These are phyloP conservation scores for Idaea dimidiata DNA, from an alignment of 2,888 invertebrate species.

Conservation along the genomic window DNA sequence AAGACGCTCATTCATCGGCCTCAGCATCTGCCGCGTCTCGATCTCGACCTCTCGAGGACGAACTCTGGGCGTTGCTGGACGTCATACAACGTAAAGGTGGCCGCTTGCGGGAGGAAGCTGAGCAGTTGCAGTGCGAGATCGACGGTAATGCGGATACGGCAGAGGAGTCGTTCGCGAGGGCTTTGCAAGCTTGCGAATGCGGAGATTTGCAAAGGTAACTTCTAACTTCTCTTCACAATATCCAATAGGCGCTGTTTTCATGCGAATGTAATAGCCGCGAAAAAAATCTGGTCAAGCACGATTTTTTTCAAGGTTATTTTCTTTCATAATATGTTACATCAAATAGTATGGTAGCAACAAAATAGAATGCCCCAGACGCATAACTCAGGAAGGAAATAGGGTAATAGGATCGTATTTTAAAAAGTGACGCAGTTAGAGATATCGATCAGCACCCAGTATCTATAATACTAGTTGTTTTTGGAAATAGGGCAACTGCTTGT, in stretches of 20 bases:
- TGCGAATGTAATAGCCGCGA: no score
- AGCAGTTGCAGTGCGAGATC: conserved; percentile 81
- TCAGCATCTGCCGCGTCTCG: conserved; percentile 76
- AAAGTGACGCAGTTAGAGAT: neutral
- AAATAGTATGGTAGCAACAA: neutral
- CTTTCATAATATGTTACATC: neutral
- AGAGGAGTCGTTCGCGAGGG: conserved; percentile 82
- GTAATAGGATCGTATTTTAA: neutral
- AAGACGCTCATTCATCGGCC: conserved; percentile 87
- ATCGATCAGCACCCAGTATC: neutral
- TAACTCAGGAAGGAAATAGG: no score
- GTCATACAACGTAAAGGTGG: conserved; percentile 90
- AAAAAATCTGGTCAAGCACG: no score
- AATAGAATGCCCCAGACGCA: neutral
- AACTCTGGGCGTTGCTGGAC: conserved; percentile 91
- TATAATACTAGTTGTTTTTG: no score
- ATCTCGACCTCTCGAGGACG: conserved; percentile 85
- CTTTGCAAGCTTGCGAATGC: conserved; percentile 43
- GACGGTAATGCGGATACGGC: conserved; percentile 73
- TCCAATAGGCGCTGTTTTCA: no score
- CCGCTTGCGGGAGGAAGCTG: conserved; percentile 85
- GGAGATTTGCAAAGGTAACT: conserved; percentile 31
- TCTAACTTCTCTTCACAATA: no score
- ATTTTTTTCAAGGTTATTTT: neutral
- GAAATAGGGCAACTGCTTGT: no score